phyloP scores from a whole-genome alignment of 1,140 invertebrate species.

The Penaeus japonicus region DNA sequence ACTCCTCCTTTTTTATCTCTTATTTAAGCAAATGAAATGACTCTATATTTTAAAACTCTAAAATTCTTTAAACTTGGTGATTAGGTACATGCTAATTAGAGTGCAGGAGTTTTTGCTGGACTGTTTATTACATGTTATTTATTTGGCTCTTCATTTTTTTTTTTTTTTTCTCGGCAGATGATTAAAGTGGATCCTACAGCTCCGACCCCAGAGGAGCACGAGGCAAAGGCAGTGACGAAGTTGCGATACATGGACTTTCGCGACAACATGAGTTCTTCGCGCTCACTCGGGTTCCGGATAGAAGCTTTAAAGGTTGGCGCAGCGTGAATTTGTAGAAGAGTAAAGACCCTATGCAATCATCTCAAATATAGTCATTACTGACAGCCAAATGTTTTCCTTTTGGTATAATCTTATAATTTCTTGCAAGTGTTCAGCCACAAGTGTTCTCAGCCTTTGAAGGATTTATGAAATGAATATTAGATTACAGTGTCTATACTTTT shows the following conservation, averaged over 20 bases:
- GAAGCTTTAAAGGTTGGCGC: constrained; percentile 86
- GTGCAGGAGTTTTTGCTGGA: no score
- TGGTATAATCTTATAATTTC: no score
- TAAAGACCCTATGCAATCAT: background rate
- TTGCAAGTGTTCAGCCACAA: no score
- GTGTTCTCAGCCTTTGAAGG: background rate
- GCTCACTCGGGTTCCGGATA: constrained; percentile 91
- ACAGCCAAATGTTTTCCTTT: no score
- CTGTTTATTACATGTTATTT: background rate
- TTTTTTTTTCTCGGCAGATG: constrained; percentile 75
- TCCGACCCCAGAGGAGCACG: constrained; percentile 83
- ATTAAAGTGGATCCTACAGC: constrained; percentile 87
- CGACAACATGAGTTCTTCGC: constrained; percentile 91
- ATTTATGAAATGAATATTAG: background rate
- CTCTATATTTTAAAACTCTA: background rate
- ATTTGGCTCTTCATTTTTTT: background rate
- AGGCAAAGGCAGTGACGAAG: constrained; percentile 84
- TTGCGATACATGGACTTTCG: constrained; percentile 95
- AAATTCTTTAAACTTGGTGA: background rate
- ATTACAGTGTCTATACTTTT: background rate
- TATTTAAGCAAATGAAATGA: background rate
- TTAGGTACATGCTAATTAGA: no score
- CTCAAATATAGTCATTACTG: no score
- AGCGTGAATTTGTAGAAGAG: background rate
- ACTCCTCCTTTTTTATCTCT: background rate